Percentiles rank a stretch among this genome's conserved stretches.
Evolutionary conservation across 2,888 invertebrate species (phyloP).

Genomic region (Prosopocoilus inquinatus): DNA sequence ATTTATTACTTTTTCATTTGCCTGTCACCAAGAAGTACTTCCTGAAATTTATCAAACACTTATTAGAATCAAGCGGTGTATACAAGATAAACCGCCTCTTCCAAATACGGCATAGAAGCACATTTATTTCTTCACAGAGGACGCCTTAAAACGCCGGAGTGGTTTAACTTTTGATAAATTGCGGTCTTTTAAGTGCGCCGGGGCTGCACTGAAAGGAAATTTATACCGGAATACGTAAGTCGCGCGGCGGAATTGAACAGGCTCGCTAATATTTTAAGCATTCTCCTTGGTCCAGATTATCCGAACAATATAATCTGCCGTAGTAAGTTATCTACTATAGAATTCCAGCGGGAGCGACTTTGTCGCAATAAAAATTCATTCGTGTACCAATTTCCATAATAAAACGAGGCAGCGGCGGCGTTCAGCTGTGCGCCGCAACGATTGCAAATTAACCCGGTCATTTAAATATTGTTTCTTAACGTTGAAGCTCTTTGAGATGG

Average conservation of each 20-base stretch:
- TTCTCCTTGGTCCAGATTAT: slow-evolving; percentile 7
- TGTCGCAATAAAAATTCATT: slow-evolving; percentile 10
- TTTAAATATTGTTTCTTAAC: neutral
- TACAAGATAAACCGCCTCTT: no score
- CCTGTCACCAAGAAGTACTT: no score
- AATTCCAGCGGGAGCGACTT: slow-evolving; percentile 11
- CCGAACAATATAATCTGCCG: slow-evolving; percentile 15
- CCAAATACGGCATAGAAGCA: no score
- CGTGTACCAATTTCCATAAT: slow-evolving; percentile 18
- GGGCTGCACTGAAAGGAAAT: neutral
- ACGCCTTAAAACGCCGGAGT: no score
- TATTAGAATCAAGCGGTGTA: no score
- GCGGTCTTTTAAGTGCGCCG: neutral
- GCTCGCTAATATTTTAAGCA: slow-evolving; percentile 17
- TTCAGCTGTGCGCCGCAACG: neutral
- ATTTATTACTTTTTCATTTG: no score
- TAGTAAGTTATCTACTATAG: slow-evolving; percentile 15
- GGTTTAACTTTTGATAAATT: neutral
- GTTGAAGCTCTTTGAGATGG: no score
- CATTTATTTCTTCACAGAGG: no score
- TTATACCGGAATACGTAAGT: neutral
- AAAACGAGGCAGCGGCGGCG: slow-evolving; percentile 11
- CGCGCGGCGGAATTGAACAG: slow-evolving; percentile 11
- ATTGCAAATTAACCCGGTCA: neutral
- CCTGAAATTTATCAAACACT: no score